Evolutionary conservation across 2,113 vertebrate genomes (phyloP).

Genomic region (Thunnus thynnus): DNA sequence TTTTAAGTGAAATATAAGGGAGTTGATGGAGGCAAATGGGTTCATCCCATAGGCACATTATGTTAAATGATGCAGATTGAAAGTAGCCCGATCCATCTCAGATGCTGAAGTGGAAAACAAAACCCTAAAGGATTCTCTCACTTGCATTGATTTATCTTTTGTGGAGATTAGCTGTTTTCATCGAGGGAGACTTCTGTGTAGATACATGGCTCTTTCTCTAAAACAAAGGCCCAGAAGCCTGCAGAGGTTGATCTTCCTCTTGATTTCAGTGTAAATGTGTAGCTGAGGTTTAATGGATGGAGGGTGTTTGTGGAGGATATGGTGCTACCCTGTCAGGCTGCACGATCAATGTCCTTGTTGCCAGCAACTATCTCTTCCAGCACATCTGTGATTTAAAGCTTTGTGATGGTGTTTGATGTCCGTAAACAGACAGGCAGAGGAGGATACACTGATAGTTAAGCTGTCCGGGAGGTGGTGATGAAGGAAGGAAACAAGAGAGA

Average conservation of each 20-base stretch:
- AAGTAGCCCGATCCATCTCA: slow-evolving; percentile 24
- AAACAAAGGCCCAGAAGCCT: slow-evolving; percentile 35
- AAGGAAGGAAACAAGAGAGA: slow-evolving; percentile 2
- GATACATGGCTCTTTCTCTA: slow-evolving; percentile 1
- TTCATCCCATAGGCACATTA: slow-evolving; percentile 25
- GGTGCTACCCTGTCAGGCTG: slow-evolving; percentile 40
- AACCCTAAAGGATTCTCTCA: slow-evolving; percentile 38
- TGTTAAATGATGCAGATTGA: slow-evolving; percentile 51
- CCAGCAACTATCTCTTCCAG: slow-evolving; percentile 37
- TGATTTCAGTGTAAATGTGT: slow-evolving; percentile 46
- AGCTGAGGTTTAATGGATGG: slow-evolving; percentile 39
- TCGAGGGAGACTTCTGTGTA: neutral
- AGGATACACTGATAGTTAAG: slow-evolving; percentile 31
- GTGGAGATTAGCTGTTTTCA: slow-evolving; percentile 25
- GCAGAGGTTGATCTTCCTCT: slow-evolving; percentile 22
- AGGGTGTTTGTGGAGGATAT: slow-evolving; percentile 28
- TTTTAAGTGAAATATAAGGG: slow-evolving; percentile 22
- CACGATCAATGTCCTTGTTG: slow-evolving; percentile 43
- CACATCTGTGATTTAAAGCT: slow-evolving; percentile 44
- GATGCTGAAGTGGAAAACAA: slow-evolving; percentile 52
- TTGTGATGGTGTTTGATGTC: slow-evolving; percentile 43
- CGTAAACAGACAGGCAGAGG: slow-evolving; percentile 32
- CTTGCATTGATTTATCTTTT: slow-evolving; percentile 44
- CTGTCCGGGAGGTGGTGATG: slow-evolving; percentile 8
- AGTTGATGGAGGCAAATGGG: slow-evolving; percentile 6